Conservation (phyloP, 2,888 invertebrate species). For the Pseudococcus viburni region DNA sequence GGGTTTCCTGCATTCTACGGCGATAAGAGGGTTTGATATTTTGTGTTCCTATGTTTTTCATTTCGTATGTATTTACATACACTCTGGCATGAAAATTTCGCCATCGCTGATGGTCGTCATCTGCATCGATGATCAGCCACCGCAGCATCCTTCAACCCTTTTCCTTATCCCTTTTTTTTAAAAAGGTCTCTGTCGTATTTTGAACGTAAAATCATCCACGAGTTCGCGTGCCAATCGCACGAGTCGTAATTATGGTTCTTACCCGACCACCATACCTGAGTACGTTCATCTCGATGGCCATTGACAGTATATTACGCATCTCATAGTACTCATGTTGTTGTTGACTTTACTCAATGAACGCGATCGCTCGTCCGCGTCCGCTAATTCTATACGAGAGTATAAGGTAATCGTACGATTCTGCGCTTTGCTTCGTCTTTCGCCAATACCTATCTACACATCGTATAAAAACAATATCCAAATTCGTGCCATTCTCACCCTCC, state of each 20-base stretch:
- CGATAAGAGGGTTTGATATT: slow-evolving; percentile 52
- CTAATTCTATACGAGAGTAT: neutral
- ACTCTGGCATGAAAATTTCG: neutral
- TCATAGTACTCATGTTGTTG: neutral
- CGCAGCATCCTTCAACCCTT: slow-evolving; percentile 11
- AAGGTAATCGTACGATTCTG: slow-evolving; percentile 29
- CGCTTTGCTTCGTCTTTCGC: neutral
- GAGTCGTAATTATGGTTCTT: neutral
- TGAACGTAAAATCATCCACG: too few relatives aligned
- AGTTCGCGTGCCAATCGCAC: neutral
- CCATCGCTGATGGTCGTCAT: neutral
- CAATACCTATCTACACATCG: neutral
- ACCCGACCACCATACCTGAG: neutral
- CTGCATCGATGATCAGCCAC: neutral
- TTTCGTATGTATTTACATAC: slow-evolving; percentile 30
- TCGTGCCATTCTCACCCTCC: neutral
- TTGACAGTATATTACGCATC: slow-evolving; percentile 39
- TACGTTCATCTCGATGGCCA: slow-evolving; percentile 54
- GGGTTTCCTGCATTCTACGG: slow-evolving; percentile 51
- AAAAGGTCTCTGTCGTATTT: too few relatives aligned
- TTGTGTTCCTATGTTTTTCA: slow-evolving; percentile 36
- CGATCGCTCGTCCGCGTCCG: slow-evolving; percentile 13
- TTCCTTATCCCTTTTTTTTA: neutral
- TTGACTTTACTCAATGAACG: slow-evolving; percentile 36
- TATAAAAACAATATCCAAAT: slow-evolving; percentile 14